Evolutionary conservation across 2,113 vertebrate genomes (phyloP), one percentile per base, ranked within the genome.

Genomic region (Rafetus swinhoei): DNA sequence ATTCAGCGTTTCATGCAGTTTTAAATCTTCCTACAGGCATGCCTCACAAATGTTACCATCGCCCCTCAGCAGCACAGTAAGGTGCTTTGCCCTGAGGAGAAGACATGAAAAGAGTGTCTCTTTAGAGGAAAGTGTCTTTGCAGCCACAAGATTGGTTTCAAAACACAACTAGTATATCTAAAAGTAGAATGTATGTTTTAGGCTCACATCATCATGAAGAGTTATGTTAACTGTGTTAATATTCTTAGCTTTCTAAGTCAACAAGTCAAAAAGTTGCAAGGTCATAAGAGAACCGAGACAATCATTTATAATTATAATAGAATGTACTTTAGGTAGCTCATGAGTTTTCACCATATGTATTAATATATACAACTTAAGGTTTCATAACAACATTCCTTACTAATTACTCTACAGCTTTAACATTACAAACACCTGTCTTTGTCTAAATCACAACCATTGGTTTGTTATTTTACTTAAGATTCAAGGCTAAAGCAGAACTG

Each of bases 231-330:
- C 9, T 85, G 3, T 82, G 85, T 79, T 19, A 60, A 72, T n/a
- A 89, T 22, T 22, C 53, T 76, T 55, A 22, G 35, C 21, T 69
- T 6, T 62, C 72, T 6, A 32, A 1, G 21, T 55, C 27, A 81
- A 89, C 92, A 82, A 81, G 39, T 55, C 27, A 81, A 89, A 93
- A 82, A 81, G 39, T 2, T 12, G 2, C 16, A 76, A 76, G 72
- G 19, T 25, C 9, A 39, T 45, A 35, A 53, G 55, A 55, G 59
- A 77, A 76, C 82, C 10, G 60, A 9, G 8, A 39, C 25, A 89
- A 45, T 29, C 56, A 79, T 3, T 60, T 29, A 14, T 45, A 60
- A 69, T 85, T 53, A 6, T 45, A 45, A 45, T 45, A 45, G 45
- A 45, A 62, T 0, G 0, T 45, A 82, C 59, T 18, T 39, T 1